Conservation (phyloP, 2,113 vertebrate genomes). For the Meriones unguiculatus region DNA sequence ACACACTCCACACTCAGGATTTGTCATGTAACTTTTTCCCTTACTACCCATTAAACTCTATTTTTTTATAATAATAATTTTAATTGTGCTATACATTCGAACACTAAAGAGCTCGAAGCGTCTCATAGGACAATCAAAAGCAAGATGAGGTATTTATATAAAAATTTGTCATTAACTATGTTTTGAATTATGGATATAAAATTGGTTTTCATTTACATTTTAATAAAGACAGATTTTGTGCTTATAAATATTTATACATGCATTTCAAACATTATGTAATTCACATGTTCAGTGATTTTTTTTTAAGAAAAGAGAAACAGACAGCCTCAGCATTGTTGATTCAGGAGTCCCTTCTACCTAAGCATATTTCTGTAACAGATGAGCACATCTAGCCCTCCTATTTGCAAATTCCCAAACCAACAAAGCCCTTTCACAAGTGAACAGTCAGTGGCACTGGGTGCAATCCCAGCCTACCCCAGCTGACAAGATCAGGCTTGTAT, state of each 20-base stretch:
- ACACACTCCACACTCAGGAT: neutral
- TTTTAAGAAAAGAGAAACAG: neutral
- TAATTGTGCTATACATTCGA: neutral
- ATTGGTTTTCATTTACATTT: neutral
- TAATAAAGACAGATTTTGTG: neutral
- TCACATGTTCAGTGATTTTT: neutral
- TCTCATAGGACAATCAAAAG: neutral
- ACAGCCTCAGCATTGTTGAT: neutral
- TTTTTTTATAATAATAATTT: neutral
- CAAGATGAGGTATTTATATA: conserved; percentile 3
- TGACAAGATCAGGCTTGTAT: neutral
- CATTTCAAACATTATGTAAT: neutral
- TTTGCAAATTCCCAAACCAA: neutral
- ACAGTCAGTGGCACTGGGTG: neutral
- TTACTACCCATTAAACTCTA: neutral
- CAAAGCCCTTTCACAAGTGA: neutral
- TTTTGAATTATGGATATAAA: neutral
- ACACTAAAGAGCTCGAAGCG: conserved; percentile 12
- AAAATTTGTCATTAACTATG: neutral
- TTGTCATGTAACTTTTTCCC: neutral
- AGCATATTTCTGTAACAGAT: neutral
- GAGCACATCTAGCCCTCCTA: neutral
- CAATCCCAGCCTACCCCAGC: neutral
- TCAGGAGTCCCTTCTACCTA: neutral
- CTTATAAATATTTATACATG: conserved; percentile 2